Conservation (phyloP, 2,888 invertebrate genomes). For the Nycteola revayana region DNA sequence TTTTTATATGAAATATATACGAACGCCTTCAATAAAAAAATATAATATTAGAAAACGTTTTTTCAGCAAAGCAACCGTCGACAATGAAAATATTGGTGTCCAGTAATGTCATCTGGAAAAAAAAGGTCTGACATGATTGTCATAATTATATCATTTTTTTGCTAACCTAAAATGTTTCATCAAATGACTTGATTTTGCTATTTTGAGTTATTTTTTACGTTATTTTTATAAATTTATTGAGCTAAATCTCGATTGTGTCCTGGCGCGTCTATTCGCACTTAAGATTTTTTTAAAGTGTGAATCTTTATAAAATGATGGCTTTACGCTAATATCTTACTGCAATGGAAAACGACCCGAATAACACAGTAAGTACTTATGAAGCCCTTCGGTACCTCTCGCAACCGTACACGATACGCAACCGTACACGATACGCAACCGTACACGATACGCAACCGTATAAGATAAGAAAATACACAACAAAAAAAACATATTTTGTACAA, state of each 20-base stretch:
- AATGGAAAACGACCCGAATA: constrained; percentile 80
- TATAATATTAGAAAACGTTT: constrained; percentile 43
- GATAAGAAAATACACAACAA: too few species aligned
- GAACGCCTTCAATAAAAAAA: constrained; percentile 20
- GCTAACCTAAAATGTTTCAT: constrained; percentile 82
- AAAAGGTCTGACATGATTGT: constrained; percentile 81
- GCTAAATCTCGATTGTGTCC: constrained; percentile 77
- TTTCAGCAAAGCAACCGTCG: constrained; percentile 66
- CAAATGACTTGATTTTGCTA: constrained; percentile 78
- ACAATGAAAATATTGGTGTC: constrained; percentile 77
- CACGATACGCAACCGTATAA: constrained; percentile 1
- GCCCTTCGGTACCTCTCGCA: background rate
- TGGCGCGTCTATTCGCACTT: constrained; percentile 53
- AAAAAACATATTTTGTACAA: too few species aligned
- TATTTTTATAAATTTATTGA: constrained; percentile 75
- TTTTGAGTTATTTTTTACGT: constrained; percentile 75
- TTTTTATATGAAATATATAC: too few species aligned
- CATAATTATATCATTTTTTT: constrained; percentile 78
- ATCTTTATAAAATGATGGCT: constrained; percentile 70
- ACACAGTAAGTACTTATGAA: constrained; percentile 68
- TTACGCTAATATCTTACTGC: constrained; percentile 65
- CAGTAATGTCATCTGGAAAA: constrained; percentile 79
- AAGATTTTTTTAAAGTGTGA: constrained; percentile 63
- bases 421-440: background rate
- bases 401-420: constrained; percentile 1